phyloP scores from a whole-genome alignment of 2,113 vertebrate genomes.

The Orcinus orca region DNA sequence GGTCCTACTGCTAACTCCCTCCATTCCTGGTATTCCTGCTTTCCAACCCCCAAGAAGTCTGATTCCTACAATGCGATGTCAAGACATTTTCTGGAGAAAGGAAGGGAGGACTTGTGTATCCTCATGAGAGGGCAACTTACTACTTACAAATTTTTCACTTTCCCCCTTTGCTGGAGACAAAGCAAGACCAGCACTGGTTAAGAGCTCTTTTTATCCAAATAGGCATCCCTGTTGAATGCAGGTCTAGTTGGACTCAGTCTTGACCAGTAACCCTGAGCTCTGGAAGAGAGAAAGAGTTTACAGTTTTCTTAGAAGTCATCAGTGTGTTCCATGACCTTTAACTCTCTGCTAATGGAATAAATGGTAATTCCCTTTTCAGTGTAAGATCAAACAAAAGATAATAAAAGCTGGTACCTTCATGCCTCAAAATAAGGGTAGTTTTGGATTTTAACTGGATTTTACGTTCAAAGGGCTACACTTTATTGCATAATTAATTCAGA shows the following conservation, averaged over 20 bases:
- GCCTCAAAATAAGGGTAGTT: not conserved
- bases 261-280: not conserved
- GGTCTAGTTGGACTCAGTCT: not conserved
- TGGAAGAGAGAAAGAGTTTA: not conserved
- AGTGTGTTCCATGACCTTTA: not conserved
- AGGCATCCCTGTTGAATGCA: not conserved
- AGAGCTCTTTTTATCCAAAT: not conserved
- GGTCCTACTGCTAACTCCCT: not conserved
- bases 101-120: not conserved
- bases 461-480: not conserved
- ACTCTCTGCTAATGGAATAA: not conserved
- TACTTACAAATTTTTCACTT: not conserved
- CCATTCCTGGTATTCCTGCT: not conserved
- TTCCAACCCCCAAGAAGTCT: not conserved
- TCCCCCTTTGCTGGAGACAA: not conserved
- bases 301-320: not conserved
- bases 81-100: not conserved
- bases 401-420: not conserved
- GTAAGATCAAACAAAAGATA: constrained; percentile 29
- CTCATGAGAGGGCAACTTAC: not conserved
- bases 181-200: not conserved
- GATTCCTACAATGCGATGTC: accelerated
- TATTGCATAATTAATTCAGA: not conserved
- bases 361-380: not conserved
- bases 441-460: not conserved